Base-by-base conservation (phyloP, 1,140 invertebrate species). In the Cotesia chilonis region DNA sequence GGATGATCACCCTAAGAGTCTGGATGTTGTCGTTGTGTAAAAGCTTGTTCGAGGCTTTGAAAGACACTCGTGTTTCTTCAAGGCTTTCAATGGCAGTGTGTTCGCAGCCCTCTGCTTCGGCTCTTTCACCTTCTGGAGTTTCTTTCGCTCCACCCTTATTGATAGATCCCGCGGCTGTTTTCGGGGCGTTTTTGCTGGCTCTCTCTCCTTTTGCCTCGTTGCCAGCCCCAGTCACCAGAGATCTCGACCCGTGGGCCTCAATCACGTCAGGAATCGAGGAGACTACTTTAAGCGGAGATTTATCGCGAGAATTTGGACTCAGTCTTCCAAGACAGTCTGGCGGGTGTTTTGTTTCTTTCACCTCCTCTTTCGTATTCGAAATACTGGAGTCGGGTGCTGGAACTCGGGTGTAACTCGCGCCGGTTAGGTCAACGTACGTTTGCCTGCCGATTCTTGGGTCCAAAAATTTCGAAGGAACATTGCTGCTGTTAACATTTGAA, bases 51-150 rank as follows among this genome's bases (percentile, higher is more conserved):
- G 70, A 63, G 47, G 76, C 74, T 71, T 83, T 82, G 71, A 78
- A 84, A 12, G 81, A 78, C 10, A 83, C 82, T 10, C 81, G 70
- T 4, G 77, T 72, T 67, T 84, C 82, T 74, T 85, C 78, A 14
- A 78, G 73, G 60, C 75, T 79, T 61, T 82, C 84, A 60, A 77
- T 73, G 59, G 78, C 72, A 35, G 79, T 84, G 67, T 85, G 81
- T 64, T 86, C 84, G 78, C 85, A 86, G 36, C 85, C 85, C 68
- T 87, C 85, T 5, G 85, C 85, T 55, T 87, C 85, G n/a, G 84
- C 84, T 14, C 85, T 75, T 68, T 84, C 80, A 17, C 84, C 84
- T 9, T 81, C 79, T 0, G 83, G 80, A 4, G 67, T 65, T 6
- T 72, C 72, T 37, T 71, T 60, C 0, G 54, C 41, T 3, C 60